Evolutionary conservation across 2,113 vertebrate genomes (phyloP), one percentile per base, ranked within the genome.

Genomic region (Cyprinodon brontotheroides): DNA sequence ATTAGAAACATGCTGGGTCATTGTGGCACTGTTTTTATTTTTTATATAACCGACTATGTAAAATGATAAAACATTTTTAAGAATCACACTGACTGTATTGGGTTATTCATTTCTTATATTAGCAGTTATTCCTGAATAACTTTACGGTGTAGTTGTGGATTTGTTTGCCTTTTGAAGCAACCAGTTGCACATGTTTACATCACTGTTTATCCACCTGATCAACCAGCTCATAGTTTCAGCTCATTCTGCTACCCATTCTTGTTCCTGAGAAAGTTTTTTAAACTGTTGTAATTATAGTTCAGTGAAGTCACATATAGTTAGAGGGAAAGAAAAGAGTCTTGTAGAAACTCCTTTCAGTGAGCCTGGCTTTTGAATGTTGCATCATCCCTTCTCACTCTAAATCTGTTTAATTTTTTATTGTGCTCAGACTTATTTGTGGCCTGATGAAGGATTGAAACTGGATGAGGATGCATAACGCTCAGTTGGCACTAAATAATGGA

Each of bases 401-500:
- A 39, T 63, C 80, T 74, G 68, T 87, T 74, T 57, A 87, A 78
- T 79, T 92, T 92, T 89, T 85, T 88, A 87, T 89, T 86, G 84
- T 90, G 47, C 71, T 78, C 22, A 48, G 79, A 70, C 67, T 83
- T 29, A 76, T 81, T 85, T 50, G 36, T 77, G 59, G 57, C 59
- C 67, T 50, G 50, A 47, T 62, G 75, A 61, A 75, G 70, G 73
- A 75, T 65, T 86, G 87, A 88, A 90, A 91, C 75, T 74, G 75
- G 89, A 91, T 83, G 77, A 62, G 65, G 70, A 65, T 74, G 74
- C 66, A 79, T 86, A 82, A 83, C 79, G 22, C 72, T 87, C 82
- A 81, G 63, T 68, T 86, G 75, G 70, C 89, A 76, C 69, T 40
- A 64, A 79, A 86, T 80, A 79, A 4, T 67, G 78, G 47, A 71